Evolutionary conservation across 2,888 invertebrate species (phyloP).

Genomic region (Drosophila meridiana): DNA sequence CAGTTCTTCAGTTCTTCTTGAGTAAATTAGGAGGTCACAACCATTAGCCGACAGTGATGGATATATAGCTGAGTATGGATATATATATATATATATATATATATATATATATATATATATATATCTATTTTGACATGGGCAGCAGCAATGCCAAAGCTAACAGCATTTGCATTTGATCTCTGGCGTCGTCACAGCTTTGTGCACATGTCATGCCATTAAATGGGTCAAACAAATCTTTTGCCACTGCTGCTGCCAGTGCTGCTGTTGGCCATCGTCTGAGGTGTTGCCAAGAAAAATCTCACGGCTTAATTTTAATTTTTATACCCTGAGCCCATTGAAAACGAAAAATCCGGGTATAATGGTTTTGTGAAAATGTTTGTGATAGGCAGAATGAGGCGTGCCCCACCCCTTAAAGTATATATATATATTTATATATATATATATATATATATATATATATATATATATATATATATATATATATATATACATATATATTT

Average conservation of each 20-base stretch:
- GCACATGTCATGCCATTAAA: conserved; percentile 75
- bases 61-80: not conserved
- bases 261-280: conserved; percentile 54
- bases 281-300: conserved; percentile 71
- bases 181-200: conserved; percentile 71
- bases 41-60: conserved; percentile 82
- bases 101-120: conserved; percentile 67
- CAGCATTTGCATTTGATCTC: conserved; percentile 53
- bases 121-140: conserved; percentile 69
- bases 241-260: conserved; percentile 3
- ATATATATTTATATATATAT: no score
- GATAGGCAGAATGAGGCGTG: no score
- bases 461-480: no score
- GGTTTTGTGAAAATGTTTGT: no score
- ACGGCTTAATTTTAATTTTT: conserved; percentile 77
- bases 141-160: conserved; percentile 22
- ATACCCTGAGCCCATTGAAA: conserved; percentile 14
- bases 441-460: no score
- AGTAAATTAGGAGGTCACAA: conserved; percentile 84
- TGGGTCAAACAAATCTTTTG: conserved; percentile 78
- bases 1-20: conserved; percentile 74
- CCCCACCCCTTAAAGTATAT: no score
- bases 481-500: no score
- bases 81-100: conserved; percentile 54
- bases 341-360: no score